Conservation (phyloP, 2,113 vertebrate genomes). For the Pseudonaja textilis region DNA sequence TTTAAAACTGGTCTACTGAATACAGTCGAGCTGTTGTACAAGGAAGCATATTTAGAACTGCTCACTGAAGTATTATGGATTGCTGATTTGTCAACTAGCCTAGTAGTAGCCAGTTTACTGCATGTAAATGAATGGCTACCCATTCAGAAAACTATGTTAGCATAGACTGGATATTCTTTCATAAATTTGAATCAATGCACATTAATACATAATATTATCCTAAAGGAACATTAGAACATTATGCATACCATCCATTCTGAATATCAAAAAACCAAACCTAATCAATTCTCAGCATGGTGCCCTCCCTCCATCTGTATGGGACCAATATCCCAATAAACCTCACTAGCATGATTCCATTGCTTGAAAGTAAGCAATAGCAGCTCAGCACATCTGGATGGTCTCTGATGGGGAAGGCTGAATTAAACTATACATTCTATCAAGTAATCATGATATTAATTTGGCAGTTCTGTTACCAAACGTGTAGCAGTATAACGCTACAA, state of each 20-base stretch:
- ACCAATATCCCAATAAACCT: not conserved
- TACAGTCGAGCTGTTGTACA: not conserved
- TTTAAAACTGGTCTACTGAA: not conserved
- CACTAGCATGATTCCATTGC: not conserved
- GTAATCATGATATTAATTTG: not conserved
- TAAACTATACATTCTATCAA: constrained; percentile 8
- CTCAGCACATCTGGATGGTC: not conserved
- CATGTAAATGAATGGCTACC: constrained; percentile 44
- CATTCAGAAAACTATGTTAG: constrained; percentile 25
- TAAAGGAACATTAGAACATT: constrained; percentile 9
- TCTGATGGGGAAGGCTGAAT: not conserved
- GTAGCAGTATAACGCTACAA: not conserved
- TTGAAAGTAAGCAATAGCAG: not conserved
- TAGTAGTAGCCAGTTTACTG: constrained; percentile 56
- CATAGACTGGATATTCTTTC: not conserved
- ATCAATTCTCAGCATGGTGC: not conserved
- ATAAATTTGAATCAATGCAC: not conserved
- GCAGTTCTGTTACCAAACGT: not conserved
- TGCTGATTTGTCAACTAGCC: constrained; percentile 25
- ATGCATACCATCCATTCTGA: fast-evolving
- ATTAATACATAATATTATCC: constrained; percentile 23
- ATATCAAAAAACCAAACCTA: not conserved
- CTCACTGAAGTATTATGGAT: not conserved
- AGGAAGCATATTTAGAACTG: not conserved
- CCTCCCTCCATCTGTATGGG: not conserved